Percentiles rank a stretch among this genome's conserved stretches.
Evolutionary conservation across 2,797 vertebrate species (phyloP).

Genomic region (Chromis chromis): DNA sequence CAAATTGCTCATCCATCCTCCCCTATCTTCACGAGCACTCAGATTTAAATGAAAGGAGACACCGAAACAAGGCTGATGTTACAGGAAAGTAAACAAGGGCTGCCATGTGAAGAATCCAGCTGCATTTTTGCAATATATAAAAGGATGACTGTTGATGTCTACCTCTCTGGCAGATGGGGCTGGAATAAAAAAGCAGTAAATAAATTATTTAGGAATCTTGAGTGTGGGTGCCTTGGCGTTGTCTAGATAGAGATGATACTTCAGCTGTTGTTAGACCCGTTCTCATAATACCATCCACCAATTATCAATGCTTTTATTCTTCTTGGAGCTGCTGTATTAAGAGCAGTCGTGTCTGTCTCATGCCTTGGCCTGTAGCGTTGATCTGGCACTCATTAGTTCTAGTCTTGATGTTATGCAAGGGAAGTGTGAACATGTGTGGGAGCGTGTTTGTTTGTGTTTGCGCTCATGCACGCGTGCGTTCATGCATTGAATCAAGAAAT

Average conservation of each 20-base stretch:
- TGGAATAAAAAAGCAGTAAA: slow-evolving; percentile 69
- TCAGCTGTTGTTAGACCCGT: slow-evolving; percentile 26
- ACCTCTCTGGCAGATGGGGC: slow-evolving; percentile 63
- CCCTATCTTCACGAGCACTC: slow-evolving; percentile 65
- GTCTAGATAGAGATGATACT: neutral
- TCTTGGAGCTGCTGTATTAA: slow-evolving; percentile 21
- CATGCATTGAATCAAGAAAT: slow-evolving; percentile 40
- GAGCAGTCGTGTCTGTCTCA: slow-evolving; percentile 2
- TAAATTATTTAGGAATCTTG: slow-evolving; percentile 60
- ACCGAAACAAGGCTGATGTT: slow-evolving; percentile 55
- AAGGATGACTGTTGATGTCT: slow-evolving; percentile 72
- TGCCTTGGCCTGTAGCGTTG: neutral
- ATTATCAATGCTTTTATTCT: slow-evolving; percentile 25
- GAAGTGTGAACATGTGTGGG: slow-evolving; percentile 27
- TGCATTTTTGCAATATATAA: slow-evolving; percentile 67
- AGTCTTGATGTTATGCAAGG: slow-evolving; percentile 20
- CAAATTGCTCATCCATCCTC: slow-evolving; percentile 69
- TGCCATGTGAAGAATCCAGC: slow-evolving; percentile 59
- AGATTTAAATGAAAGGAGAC: slow-evolving; percentile 75
- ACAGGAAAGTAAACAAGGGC: slow-evolving; percentile 56
- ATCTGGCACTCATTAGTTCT: slow-evolving; percentile 46
- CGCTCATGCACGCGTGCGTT: slow-evolving; percentile 7
- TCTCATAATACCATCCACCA: neutral
- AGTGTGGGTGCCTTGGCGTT: slow-evolving; percentile 45
- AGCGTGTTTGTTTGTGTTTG: slow-evolving; percentile 33